Percentiles rank a stretch among this genome's conserved stretches.
Evolutionary conservation across 2,113 vertebrate species (phyloP).

Genomic region (Paradoxurus hermaphroditus): DNA sequence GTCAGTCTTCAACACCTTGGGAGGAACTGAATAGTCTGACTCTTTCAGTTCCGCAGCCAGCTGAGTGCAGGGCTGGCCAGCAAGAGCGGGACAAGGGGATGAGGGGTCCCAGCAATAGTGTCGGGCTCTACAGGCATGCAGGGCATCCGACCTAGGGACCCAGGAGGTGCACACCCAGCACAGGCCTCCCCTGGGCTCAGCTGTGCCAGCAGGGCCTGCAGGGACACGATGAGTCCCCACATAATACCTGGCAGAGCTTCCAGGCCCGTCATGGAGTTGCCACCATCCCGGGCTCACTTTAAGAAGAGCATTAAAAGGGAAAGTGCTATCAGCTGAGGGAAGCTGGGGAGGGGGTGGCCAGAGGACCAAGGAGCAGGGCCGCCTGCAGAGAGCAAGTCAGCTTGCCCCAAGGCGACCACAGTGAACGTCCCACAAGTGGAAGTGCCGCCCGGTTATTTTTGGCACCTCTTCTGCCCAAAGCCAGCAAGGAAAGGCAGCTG

Average conservation of each 20-base stretch:
- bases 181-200: background rate
- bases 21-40: background rate
- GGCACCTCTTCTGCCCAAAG: slow-evolving; percentile 78
- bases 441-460: slow-evolving; percentile 80
- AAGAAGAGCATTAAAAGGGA: slow-evolving; percentile 6
- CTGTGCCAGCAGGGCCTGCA: background rate
- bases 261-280: background rate
- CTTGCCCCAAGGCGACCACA: slow-evolving; percentile 9
- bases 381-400: background rate
- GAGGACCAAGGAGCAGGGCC: background rate
- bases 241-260: background rate
- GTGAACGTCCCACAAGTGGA: slow-evolving; percentile 54
- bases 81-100: background rate
- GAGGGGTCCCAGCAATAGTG: background rate
- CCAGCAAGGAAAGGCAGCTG: slow-evolving; percentile 79
- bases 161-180: background rate
- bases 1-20: background rate
- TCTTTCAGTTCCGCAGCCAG: background rate
- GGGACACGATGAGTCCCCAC: background rate
- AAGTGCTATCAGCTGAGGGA: background rate
- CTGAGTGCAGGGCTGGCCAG: background rate
- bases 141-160: background rate
- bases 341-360: background rate
- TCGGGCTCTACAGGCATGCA: background rate
- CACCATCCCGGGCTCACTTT: background rate